Conservation (phyloP, 2,113 vertebrate genomes). For the Hemiscyllium ocellatum region DNA sequence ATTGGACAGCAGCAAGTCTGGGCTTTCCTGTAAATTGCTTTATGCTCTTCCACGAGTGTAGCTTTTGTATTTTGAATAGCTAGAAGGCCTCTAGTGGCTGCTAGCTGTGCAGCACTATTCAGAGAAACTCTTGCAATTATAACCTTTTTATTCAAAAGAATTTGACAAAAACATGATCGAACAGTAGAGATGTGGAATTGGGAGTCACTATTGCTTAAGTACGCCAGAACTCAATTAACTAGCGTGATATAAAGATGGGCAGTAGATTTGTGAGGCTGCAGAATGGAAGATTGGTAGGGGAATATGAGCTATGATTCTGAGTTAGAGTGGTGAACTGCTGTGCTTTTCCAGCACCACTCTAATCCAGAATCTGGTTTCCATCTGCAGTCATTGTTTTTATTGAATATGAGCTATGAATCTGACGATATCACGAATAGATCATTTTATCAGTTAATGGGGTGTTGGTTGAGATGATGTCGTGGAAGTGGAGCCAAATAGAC, state of each 20-base stretch:
- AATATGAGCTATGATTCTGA: neutral
- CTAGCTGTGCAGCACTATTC: neutral
- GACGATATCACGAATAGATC: neutral
- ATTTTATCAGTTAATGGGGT: neutral
- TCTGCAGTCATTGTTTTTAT: no score
- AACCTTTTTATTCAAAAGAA: neutral
- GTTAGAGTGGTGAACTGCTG: no score
- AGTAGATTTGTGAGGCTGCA: neutral
- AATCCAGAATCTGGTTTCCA: no score
- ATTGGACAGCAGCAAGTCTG: neutral
- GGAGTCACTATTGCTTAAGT: neutral
- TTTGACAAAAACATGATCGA: neutral
- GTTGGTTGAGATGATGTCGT: neutral
- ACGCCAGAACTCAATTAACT: neutral
- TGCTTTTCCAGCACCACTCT: no score
- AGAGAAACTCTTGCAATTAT: neutral
- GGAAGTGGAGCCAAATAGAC: neutral
- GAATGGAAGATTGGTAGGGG: neutral
- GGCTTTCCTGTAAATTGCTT: neutral
- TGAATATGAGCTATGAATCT: neutral
- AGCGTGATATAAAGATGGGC: neutral
- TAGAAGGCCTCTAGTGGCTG: slow-evolving; percentile 2
- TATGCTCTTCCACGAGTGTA: neutral
- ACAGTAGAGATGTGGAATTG: neutral
- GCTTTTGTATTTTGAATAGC: neutral